phyloP scores from a whole-genome alignment of 2,888 invertebrate genomes.

The Agapetus fuscipes region DNA sequence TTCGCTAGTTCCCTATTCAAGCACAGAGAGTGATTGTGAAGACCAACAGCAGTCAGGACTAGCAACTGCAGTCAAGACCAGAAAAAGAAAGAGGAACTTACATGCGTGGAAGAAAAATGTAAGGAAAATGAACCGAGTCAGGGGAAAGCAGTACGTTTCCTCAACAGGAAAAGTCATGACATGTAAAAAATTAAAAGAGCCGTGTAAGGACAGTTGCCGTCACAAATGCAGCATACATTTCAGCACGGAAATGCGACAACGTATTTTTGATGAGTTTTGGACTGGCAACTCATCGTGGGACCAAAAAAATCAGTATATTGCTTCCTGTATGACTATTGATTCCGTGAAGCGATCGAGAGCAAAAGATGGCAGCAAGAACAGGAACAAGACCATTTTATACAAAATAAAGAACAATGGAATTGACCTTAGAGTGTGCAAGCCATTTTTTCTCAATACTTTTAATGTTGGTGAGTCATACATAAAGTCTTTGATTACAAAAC shows the following conservation, averaged over 20 bases:
- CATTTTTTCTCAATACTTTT: slow-evolving; percentile 2
- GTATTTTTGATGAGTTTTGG: slow-evolving; percentile 7
- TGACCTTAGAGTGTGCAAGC: slow-evolving; percentile 2
- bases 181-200: background rate
- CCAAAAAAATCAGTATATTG: slow-evolving; percentile 3
- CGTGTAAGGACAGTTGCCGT: slow-evolving; percentile 3
- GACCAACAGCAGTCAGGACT: no score
- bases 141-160: slow-evolving; percentile 2
- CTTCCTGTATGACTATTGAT: slow-evolving; percentile 3
- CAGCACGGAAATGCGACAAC: slow-evolving; percentile 2
- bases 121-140: slow-evolving; percentile 4
- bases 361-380: slow-evolving; percentile 1
- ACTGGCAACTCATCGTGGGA: slow-evolving; percentile 1
- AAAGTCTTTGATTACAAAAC: slow-evolving; percentile 2
- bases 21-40: no score
- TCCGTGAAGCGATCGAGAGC: slow-evolving; percentile 4
- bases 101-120: slow-evolving; percentile 3
- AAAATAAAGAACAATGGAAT: slow-evolving; percentile 1
- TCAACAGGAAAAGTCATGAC: slow-evolving; percentile 3
- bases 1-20: no score
- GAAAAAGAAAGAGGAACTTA: no score
- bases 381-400: slow-evolving; percentile 1
- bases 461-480: slow-evolving; percentile 2
- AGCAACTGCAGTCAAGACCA: slow-evolving; percentile 1
- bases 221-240: slow-evolving; percentile 1